Conservation (phyloP, 2,888 invertebrate species). For the Phrixothrix hirtus region DNA sequence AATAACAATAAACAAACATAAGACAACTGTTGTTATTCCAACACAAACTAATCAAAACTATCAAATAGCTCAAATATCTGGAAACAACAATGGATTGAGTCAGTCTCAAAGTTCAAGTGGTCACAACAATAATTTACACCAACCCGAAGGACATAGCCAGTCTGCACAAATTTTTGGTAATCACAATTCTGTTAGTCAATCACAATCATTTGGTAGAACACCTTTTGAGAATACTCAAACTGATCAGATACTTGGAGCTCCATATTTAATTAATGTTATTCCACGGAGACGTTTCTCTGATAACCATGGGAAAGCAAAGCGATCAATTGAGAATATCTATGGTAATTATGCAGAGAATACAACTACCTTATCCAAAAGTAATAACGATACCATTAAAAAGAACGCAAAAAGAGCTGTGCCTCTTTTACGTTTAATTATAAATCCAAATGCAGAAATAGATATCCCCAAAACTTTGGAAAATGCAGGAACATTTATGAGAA, state of each 20-base stretch:
- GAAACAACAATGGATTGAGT: conserved; percentile 11
- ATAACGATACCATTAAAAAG: neutral
- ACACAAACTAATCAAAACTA: conserved; percentile 4
- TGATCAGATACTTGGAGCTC: conserved; percentile 9
- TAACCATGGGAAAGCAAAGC: too few relatives aligned
- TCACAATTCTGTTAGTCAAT: conserved; percentile 14
- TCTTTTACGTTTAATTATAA: conserved; percentile 35
- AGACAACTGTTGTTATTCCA: conserved; percentile 9
- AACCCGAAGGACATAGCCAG: conserved; percentile 1
- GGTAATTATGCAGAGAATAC: neutral
- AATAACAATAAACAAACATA: conserved; percentile 11
- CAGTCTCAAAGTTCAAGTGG: conserved; percentile 5
- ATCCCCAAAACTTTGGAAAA: conserved; percentile 52
- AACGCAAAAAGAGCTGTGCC: conserved; percentile 25
- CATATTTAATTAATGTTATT: neutral
- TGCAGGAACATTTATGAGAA: conserved; percentile 47
- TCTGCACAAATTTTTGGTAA: conserved; percentile 1
- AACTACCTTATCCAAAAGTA: conserved; percentile 1
- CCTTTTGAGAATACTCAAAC: neutral
- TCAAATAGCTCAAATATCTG: conserved; percentile 20
- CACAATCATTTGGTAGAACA: neutral
- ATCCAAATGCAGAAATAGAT: conserved; percentile 49
- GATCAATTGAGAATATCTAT: too few relatives aligned
- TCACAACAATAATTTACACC: neutral
- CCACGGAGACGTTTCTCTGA: neutral